Evolutionary conservation across 1,140 invertebrate genomes (phyloP).

Genomic region (Zaprionus lachaisei): DNA sequence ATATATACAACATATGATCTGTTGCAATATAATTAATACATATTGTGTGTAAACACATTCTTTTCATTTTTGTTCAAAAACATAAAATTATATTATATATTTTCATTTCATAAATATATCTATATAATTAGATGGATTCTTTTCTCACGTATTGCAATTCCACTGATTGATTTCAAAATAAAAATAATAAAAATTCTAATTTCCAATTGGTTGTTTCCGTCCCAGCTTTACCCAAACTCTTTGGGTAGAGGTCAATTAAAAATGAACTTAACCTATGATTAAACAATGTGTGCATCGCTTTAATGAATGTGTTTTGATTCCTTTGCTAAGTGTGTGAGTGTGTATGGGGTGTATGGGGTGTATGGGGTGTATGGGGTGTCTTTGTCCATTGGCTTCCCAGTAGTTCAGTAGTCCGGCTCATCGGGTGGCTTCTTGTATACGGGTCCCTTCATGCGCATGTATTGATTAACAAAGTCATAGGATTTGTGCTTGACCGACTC

Average conservation of each 20-base stretch:
- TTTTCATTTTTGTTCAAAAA: background rate
- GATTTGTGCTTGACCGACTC: slow-evolving; percentile 97
- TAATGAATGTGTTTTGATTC: slow-evolving; percentile 1
- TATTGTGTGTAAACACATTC: background rate
- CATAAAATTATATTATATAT: background rate
- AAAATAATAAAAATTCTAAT: background rate
- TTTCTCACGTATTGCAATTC: background rate
- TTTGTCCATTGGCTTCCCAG: slow-evolving; percentile 17
- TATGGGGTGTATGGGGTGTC: background rate
- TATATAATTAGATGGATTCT: background rate
- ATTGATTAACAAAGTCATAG: slow-evolving; percentile 97
- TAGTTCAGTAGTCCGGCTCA: slow-evolving; percentile 59
- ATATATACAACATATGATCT: too few species aligned
- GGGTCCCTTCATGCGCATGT: slow-evolving; percentile 96
- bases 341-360: background rate
- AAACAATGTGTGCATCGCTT: background rate
- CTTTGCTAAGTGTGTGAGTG: background rate
- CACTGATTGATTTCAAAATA: background rate
- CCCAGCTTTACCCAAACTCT: background rate
- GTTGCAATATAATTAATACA: too few species aligned
- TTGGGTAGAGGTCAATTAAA: background rate
- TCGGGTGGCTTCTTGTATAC: slow-evolving; percentile 64
- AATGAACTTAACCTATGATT: background rate
- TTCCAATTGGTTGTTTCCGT: background rate
- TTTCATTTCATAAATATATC: background rate